Evolutionary conservation across 2,888 invertebrate genomes (phyloP).

Genomic region (Boloria euphrosyne): DNA sequence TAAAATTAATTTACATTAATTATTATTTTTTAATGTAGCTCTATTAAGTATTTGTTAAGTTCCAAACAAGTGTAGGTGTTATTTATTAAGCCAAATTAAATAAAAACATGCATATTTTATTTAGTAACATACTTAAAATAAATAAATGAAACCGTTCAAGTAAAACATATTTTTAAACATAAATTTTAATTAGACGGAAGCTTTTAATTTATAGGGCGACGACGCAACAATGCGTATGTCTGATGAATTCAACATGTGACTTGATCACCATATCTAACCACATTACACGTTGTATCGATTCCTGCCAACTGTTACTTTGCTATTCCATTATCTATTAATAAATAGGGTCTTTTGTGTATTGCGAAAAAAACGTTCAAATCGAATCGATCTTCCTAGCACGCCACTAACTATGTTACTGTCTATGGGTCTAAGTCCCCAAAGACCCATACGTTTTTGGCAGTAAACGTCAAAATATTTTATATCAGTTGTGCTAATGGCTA

Average conservation of each 20-base stretch:
- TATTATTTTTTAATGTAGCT: no score
- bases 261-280: slow-evolving; percentile 79
- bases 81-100: no score
- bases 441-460: slow-evolving; percentile 70
- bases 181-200: slow-evolving; percentile 34
- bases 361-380: slow-evolving; percentile 78
- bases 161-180: slow-evolving; percentile 3
- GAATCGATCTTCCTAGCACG: slow-evolving; percentile 78
- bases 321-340: slow-evolving; percentile 77
- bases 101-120: no score
- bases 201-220: slow-evolving; percentile 34
- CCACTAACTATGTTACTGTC: slow-evolving; percentile 65
- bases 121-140: not conserved
- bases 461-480: slow-evolving; percentile 80
- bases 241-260: slow-evolving; percentile 70
- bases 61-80: no score
- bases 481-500: slow-evolving; percentile 74
- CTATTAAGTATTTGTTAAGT: no score
- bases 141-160: not conserved
- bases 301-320: slow-evolving; percentile 71
- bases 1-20: no score
- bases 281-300: slow-evolving; percentile 69
- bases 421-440: slow-evolving; percentile 66
- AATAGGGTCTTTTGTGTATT: slow-evolving; percentile 70
- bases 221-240: slow-evolving; percentile 31